Evolutionary conservation across 2,797 vertebrate species (phyloP).

Genomic region (Poeciliopsis paucimaculata): DNA sequence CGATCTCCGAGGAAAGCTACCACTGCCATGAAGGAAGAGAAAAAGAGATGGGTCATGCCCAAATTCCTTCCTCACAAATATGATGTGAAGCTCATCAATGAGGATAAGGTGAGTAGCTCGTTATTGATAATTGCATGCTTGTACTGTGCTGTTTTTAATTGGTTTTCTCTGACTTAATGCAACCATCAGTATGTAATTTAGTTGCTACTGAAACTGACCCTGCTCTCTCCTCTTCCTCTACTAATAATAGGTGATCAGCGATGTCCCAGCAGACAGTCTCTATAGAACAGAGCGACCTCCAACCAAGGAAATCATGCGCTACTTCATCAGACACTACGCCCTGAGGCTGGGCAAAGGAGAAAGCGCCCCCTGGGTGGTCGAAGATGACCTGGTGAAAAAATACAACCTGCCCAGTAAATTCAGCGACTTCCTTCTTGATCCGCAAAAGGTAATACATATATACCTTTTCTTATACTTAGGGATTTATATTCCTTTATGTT

Average conservation of each 20-base stretch:
- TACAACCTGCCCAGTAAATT: conserved; percentile 96
- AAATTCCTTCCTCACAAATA: conserved; percentile 98
- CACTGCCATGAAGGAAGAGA: conserved; percentile 93
- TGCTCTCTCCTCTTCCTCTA: neutral
- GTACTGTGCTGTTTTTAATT: neutral
- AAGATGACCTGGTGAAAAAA: conserved; percentile 95
- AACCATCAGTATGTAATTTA: neutral
- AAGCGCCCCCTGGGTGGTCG: conserved; percentile 97
- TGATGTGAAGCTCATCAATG: conserved; percentile 92
- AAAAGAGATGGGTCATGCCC: conserved; percentile 95
- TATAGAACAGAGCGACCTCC: conserved; percentile 93
- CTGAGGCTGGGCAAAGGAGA: conserved; percentile 92
- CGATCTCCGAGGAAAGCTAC: conserved; percentile 95
- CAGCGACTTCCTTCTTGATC: conserved; percentile 95
- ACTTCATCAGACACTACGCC: conserved; percentile 95
- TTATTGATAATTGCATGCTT: neutral
- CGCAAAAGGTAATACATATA: conserved; percentile 87
- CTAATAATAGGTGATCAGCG: conserved; percentile 89
- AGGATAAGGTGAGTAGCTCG: conserved; percentile 89
- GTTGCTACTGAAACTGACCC: neutral
- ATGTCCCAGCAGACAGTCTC: conserved; percentile 91
- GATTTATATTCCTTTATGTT: neutral
- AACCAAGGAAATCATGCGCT: conserved; percentile 98
- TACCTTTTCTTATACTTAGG: neutral
- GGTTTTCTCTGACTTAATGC: neutral